Conservation (phyloP, 2,113 vertebrate genomes). For the Motacilla alba region DNA sequence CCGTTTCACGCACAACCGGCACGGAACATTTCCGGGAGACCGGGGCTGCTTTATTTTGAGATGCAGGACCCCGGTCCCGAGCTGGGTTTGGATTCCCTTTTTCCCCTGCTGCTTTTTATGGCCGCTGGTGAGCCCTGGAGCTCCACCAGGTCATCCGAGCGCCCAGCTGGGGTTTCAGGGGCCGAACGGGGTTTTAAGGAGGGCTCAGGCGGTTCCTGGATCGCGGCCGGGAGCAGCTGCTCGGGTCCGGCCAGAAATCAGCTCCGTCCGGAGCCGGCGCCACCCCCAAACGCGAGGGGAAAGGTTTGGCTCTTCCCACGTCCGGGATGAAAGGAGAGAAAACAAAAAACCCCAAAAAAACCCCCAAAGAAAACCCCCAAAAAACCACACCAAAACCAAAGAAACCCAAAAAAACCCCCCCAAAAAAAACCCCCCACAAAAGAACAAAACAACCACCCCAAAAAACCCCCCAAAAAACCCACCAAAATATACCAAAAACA, state of each 20-base stretch:
- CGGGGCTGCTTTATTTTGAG: neutral
- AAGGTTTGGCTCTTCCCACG: too few relatives aligned
- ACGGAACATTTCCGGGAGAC: rapidly evolving
- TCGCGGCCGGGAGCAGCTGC: neutral
- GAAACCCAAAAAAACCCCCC: too few relatives aligned
- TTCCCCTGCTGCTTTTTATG: neutral
- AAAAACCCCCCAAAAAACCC: too few relatives aligned
- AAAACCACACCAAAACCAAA: too few relatives aligned
- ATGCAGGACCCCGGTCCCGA: rapidly evolving
- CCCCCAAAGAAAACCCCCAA: too few relatives aligned
- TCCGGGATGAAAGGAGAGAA: too few relatives aligned
- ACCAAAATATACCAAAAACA: too few relatives aligned
- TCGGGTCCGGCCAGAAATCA: neutral
- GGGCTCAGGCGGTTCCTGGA: neutral
- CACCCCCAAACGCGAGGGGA: rapidly evolving
- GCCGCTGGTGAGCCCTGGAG: neutral
- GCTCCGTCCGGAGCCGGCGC: rapidly evolving
- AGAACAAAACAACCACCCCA: too few relatives aligned
- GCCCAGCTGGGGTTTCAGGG: neutral
- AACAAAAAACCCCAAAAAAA: too few relatives aligned
- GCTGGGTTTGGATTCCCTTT: neutral
- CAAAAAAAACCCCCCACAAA: too few relatives aligned
- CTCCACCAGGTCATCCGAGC: neutral
- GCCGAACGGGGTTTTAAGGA: rapidly evolving
- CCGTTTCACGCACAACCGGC: neutral